Percentiles rank a stretch among this genome's conserved stretches.
Evolutionary conservation across 2,888 invertebrate species (phyloP).

Genomic region (Lacanobia wlatinum): DNA sequence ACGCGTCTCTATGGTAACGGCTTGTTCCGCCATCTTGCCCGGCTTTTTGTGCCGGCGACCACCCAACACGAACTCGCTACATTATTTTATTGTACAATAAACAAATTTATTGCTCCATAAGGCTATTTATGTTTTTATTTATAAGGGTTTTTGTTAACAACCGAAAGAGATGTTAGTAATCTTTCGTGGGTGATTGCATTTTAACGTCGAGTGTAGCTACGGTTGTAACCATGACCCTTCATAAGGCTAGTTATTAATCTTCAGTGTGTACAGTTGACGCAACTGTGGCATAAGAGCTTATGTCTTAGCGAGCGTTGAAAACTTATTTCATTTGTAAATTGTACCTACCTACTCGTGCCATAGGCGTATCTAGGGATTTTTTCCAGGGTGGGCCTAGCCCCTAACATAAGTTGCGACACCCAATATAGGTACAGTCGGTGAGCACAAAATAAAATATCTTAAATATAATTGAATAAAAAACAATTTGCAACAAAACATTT

Average conservation of each 20-base stretch:
- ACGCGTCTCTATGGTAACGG: constrained; percentile 79
- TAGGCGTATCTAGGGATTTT: too few species aligned
- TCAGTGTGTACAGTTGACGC: constrained; percentile 24
- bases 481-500: too few species aligned
- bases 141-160: constrained; percentile 86
- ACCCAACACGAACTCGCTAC: constrained; percentile 87
- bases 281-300: constrained; percentile 7
- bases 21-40: constrained; percentile 80
- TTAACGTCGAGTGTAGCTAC: constrained; percentile 63
- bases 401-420: too few species aligned
- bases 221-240: constrained; percentile 56
- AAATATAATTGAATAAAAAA: too few species aligned
- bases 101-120: constrained; percentile 90
- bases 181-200: constrained; percentile 79
- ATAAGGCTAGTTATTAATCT: constrained; percentile 53
- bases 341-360: too few species aligned
- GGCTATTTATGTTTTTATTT: constrained; percentile 90
- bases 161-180: constrained; percentile 79
- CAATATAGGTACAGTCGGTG: too few species aligned
- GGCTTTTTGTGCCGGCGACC: constrained; percentile 86
- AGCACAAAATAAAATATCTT: too few species aligned
- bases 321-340: neutral
- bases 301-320: constrained; percentile 6
- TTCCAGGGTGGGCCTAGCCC: too few species aligned
- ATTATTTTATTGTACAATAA: constrained; percentile 91